phyloP scores from a whole-genome alignment of 2,888 invertebrate species.

The Temnothorax unifasciatus region DNA sequence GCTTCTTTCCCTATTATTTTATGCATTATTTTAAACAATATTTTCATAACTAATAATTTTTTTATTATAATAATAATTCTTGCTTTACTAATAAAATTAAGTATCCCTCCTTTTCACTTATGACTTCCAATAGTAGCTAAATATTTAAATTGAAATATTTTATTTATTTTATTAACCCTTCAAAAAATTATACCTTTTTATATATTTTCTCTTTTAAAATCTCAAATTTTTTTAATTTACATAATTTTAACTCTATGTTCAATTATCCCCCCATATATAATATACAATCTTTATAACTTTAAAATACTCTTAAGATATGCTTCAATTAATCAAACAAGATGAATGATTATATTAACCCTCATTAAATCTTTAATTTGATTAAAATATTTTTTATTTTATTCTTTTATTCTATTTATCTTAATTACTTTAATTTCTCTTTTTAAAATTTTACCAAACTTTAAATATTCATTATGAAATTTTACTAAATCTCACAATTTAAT shows the following conservation, averaged over 20 bases:
- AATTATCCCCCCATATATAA: constrained; percentile 40
- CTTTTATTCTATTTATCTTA: too few species aligned
- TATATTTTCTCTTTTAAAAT: neutral
- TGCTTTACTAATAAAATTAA: neutral
- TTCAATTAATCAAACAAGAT: neutral
- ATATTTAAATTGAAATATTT: neutral
- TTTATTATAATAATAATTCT: neutral
- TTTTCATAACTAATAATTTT: too few species aligned
- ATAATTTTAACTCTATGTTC: constrained; percentile 49
- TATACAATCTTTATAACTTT: neutral
- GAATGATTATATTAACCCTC: neutral
- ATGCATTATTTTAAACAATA: too few species aligned
- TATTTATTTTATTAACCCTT: constrained; percentile 63
- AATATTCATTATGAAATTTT: too few species aligned
- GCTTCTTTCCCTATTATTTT: too few species aligned
- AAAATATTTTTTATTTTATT: neutral
- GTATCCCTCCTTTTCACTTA: neutral
- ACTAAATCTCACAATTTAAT: neutral
- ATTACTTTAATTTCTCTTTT: too few species aligned
- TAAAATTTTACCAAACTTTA: too few species aligned
- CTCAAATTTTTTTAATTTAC: too few species aligned
- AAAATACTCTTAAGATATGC: neutral
- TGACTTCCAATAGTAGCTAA: too few species aligned
- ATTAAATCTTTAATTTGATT: neutral
- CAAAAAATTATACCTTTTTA: neutral